Base-by-base conservation (phyloP, 1,140 invertebrate genomes). In the Nebria ingens region DNA sequence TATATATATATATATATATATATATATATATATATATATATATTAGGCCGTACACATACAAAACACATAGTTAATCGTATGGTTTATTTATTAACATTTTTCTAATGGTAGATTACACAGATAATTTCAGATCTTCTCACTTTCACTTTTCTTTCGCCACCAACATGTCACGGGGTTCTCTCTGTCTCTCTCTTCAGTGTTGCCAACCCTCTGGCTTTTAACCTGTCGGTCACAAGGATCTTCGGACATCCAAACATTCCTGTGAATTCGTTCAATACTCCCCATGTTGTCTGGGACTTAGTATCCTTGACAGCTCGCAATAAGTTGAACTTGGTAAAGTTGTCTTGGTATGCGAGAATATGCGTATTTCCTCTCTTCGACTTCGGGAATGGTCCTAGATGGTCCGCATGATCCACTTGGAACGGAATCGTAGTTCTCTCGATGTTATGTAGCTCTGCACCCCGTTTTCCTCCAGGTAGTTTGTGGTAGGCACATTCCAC, bases 161-260 rank as follows among this genome's bases (percentile, higher is more conserved):
- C n/a, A n/a, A n/a, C n/a, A n/a, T n/a, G n/a, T n/a, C n/a, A n/a
- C n/a, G n/a, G n/a, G n/a, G n/a, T n/a, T n/a, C n/a, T n/a, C n/a
- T n/a, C n/a, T n/a, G n/a, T n/a, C n/a, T n/a, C n/a, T n/a, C n/a
- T n/a, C n/a, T n/a, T n/a, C 25, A 34, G 25, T 34, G 6, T n/a
- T 34, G 6, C 25, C 6, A 34, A 34, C 25, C n/a, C 25, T 34
- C n/a, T 34, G 25, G 25, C 25, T 6, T 6, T 34, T 9, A 34
- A 34, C 49, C 59, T 34, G 61, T 66, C 29, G 52, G 55, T 55
- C 17, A 65, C 61, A n/a, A 67, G n/a, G 15, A 60, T 20, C 40
- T 38, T 58, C 15, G 66, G 64, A 51, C 25, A 49, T 21, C 60
- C 62, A 58, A 58, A 65, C 13, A 57, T 49, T 12, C 29, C 19